These are phyloP conservation scores for Hippocampus kuda DNA, from an alignment of 2,797 vertebrate species.

Conservation along the genomic window DNA sequence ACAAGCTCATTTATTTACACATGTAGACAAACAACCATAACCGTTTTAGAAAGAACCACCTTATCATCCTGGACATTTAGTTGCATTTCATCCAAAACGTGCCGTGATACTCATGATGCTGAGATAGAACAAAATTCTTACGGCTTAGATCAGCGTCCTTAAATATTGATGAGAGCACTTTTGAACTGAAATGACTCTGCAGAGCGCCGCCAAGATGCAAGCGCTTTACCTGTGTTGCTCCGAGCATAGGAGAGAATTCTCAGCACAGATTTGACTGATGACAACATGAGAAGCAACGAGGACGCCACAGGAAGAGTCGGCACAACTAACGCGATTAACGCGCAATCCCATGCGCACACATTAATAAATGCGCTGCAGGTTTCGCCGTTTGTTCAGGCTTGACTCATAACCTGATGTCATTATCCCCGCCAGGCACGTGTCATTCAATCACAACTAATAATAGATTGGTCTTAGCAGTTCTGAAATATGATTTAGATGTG, in stretches of 20 bases:
- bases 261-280: not conserved
- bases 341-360: slow-evolving; percentile 17
- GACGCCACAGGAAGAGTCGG: slow-evolving; percentile 40
- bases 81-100: not conserved
- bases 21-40: too few species aligned
- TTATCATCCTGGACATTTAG: not conserved
- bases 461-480: not conserved
- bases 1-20: too few species aligned
- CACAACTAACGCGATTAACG: slow-evolving; percentile 14
- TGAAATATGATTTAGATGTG: not conserved
- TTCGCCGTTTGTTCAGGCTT: slow-evolving; percentile 45
- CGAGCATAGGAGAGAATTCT: not conserved
- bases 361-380: slow-evolving; percentile 46
- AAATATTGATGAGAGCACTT: slow-evolving; percentile 56
- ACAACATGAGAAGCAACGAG: not conserved
- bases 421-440: not conserved
- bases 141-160: slow-evolving; percentile 26
- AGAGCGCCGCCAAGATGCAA: slow-evolving; percentile 6
- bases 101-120: not conserved
- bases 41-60: too few species aligned
- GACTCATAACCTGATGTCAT: slow-evolving; percentile 10
- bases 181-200: slow-evolving; percentile 34
- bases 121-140: not conserved
- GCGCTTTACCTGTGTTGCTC: not conserved
- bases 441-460: slow-evolving; percentile 15